phyloP scores from a whole-genome alignment of 2,888 invertebrate species.

The Hypolimnas misippus region DNA sequence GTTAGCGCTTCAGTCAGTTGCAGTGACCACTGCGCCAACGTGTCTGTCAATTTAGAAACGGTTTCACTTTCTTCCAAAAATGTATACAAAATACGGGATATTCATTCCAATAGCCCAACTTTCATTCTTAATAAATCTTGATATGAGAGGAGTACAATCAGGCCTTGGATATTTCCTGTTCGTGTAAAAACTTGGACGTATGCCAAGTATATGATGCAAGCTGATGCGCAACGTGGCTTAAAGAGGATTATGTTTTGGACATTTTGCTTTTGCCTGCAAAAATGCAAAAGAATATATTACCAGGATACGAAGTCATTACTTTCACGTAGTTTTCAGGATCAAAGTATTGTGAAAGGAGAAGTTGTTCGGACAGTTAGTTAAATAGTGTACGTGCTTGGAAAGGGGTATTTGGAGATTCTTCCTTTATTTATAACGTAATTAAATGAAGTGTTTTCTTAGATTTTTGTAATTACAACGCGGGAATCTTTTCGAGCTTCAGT shows the following conservation, averaged over 20 bases:
- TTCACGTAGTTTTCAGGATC: background rate
- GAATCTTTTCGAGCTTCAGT: too few relatives aligned
- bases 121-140: background rate
- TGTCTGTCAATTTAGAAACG: too few relatives aligned
- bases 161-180: background rate
- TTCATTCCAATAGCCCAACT: background rate
- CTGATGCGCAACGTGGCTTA: conserved; percentile 18
- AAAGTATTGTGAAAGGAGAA: background rate
- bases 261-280: background rate
- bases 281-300: background rate
- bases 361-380: background rate
- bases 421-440: background rate
- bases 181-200: conserved; percentile 14
- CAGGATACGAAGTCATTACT: background rate
- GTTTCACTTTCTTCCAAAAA: background rate
- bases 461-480: too few relatives aligned
- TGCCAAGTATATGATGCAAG: conserved; percentile 12
- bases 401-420: background rate
- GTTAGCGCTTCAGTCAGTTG: too few relatives aligned
- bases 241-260: conserved; percentile 17
- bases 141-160: conserved; percentile 1
- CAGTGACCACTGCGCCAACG: too few relatives aligned
- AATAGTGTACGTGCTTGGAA: background rate
- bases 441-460: too few relatives aligned
- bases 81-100: background rate